Conservation (phyloP, 92 coral and sea anemone genomes). For the Epizoanthus illoricatus region DNA sequence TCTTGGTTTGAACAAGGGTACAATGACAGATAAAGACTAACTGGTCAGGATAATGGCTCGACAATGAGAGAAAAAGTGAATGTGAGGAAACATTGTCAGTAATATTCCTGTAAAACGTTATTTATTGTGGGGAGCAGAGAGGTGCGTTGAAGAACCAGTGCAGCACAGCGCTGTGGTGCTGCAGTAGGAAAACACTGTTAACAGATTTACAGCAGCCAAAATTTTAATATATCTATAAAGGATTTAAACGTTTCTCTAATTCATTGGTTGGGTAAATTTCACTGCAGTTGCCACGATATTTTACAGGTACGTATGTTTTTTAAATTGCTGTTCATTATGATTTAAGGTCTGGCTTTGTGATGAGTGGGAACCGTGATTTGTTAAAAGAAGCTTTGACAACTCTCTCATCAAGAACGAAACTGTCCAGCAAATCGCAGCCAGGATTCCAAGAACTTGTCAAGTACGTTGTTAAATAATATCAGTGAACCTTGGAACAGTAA, state of each 20-base stretch:
- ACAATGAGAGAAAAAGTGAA: no score
- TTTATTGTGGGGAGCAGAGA: no score
- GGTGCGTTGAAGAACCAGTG: no score
- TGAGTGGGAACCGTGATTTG: slow-evolving; percentile 67
- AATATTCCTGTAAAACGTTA: no score
- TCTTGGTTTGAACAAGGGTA: no score
- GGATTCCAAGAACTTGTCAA: slow-evolving; percentile 89
- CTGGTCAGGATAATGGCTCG: no score
- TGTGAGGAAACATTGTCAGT: no score
- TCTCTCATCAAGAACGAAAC: slow-evolving; percentile 75
- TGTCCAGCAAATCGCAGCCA: slow-evolving; percentile 88
- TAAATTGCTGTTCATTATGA: background rate
- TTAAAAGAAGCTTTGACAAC: slow-evolving; percentile 76
- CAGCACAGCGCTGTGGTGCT: no score
- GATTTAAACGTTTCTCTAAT: background rate
- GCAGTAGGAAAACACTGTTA: no score
- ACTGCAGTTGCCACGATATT: background rate
- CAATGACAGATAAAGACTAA: no score
- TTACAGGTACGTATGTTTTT: background rate
- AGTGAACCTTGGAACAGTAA: no score
- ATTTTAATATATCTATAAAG: background rate
- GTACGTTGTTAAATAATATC: slow-evolving; percentile 43
- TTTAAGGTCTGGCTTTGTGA: slow-evolving; percentile 86
- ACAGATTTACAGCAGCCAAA: no score
- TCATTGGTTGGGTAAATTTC: background rate